Conservation (phyloP, 1,140 invertebrate genomes). For the Amyelois transitella region DNA sequence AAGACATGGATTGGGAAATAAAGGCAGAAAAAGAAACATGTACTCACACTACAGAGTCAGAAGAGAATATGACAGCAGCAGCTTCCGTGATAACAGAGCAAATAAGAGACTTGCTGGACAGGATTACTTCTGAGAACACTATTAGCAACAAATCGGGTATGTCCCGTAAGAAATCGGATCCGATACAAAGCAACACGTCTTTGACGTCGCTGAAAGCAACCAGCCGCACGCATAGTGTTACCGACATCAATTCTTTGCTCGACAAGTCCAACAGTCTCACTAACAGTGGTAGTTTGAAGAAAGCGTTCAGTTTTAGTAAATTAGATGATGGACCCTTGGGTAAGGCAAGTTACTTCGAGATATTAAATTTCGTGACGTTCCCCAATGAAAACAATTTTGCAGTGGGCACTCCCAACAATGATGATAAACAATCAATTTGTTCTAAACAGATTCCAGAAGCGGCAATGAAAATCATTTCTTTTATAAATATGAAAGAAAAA, state of each 20-base stretch:
- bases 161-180: slow-evolving; percentile 10
- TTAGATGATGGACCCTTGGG: slow-evolving; percentile 30
- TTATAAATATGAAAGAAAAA: slow-evolving; percentile 47
- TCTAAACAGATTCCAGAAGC: slow-evolving; percentile 22
- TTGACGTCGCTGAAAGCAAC: slow-evolving; percentile 2
- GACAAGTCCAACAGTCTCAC: slow-evolving; percentile 19
- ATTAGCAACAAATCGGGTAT: slow-evolving; percentile 10
- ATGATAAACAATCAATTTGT: neutral
- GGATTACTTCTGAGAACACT: slow-evolving; percentile 19
- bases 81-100: slow-evolving; percentile 16
- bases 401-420: neutral
- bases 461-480: slow-evolving; percentile 35
- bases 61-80: slow-evolving; percentile 17
- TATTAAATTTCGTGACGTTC: neutral
- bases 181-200: neutral
- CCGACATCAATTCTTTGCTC: slow-evolving; percentile 22
- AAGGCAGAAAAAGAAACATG: slow-evolving; percentile 15
- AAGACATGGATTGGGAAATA: slow-evolving; percentile 14
- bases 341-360: slow-evolving; percentile 11
- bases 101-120: slow-evolving; percentile 23
- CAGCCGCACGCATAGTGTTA: slow-evolving; percentile 16
- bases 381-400: slow-evolving; percentile 4
- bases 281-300: slow-evolving; percentile 9
- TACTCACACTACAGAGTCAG: slow-evolving; percentile 19
- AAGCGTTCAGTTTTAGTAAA: slow-evolving; percentile 32